Evolutionary conservation across 2,888 invertebrate genomes (phyloP).

Genomic region (Drosophila demipolita): DNA sequence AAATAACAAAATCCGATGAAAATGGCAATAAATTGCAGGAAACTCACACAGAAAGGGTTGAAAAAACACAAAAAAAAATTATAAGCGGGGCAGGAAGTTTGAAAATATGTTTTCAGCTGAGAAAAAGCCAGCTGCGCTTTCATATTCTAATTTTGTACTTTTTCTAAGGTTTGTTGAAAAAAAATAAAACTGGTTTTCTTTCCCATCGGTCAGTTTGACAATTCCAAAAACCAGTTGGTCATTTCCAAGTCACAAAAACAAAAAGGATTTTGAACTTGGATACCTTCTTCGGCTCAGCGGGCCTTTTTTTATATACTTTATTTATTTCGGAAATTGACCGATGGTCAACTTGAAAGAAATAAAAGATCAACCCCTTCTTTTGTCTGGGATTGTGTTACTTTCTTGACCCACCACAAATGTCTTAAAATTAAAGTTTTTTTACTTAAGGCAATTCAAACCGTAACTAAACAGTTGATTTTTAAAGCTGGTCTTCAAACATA

Average conservation of each 20-base stretch:
- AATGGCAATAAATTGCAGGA: conserved; percentile 49
- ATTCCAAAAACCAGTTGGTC: conserved; percentile 58
- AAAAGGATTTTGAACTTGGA: background rate
- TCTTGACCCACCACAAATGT: background rate
- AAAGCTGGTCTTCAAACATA: no score
- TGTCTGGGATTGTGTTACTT: background rate
- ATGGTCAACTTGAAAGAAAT: background rate
- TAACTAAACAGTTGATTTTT: no score
- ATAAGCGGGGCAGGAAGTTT: conserved; percentile 25
- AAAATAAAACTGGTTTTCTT: conserved; percentile 54
- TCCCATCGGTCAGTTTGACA: conserved; percentile 50
- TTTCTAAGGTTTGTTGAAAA: conserved; percentile 26
- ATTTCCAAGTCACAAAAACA: conserved; percentile 13
- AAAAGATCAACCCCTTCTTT: background rate
- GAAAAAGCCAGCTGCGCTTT: conserved; percentile 38
- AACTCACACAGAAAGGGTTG: conserved; percentile 58
- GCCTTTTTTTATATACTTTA: background rate
- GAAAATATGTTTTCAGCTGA: conserved; percentile 39
- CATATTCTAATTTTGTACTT: conserved; percentile 21
- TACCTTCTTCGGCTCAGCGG: background rate
- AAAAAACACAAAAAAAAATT: conserved; percentile 23
- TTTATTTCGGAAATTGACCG: background rate
- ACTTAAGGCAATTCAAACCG: background rate
- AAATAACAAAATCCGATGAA: conserved; percentile 29
- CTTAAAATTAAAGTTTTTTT: background rate